A percentile compares a stretch with the other conserved stretches of the same genome.
Conservation (phyloP, 53 echinoderm and acorn worm species). For the Henricia sp. region DNA sequence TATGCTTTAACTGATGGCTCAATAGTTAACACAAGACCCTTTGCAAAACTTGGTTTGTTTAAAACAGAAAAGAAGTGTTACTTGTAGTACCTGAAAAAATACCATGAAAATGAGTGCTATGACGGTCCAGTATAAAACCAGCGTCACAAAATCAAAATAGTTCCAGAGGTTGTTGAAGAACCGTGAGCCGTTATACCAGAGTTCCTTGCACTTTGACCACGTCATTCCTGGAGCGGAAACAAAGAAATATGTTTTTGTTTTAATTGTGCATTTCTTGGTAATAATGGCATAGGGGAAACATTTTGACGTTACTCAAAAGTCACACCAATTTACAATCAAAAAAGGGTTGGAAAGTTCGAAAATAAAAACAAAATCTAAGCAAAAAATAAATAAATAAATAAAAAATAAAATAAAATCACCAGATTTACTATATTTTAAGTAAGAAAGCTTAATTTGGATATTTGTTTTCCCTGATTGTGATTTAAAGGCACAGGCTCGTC, state of each 20-base stretch:
- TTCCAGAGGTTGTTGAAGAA: slow-evolving; percentile 96
- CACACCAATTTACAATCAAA: background rate
- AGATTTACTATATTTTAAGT: too few relatives aligned
- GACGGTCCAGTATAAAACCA: slow-evolving; percentile 91
- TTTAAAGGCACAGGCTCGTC: too few relatives aligned
- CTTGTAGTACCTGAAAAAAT: slow-evolving; percentile 75
- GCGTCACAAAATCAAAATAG: slow-evolving; percentile 94
- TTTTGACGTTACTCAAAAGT: background rate
- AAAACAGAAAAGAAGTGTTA: too few relatives aligned
- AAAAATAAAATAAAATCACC: too few relatives aligned
- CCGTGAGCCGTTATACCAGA: slow-evolving; percentile 93
- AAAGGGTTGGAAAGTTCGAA: too few relatives aligned
- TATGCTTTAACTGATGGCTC: too few relatives aligned
- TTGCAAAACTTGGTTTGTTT: too few relatives aligned
- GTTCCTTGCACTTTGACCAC: slow-evolving; percentile 92
- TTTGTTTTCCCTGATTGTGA: too few relatives aligned
- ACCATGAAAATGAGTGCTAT: slow-evolving; percentile 91
- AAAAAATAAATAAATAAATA: too few relatives aligned
- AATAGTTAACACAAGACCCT: too few relatives aligned
- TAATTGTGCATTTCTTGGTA: background rate
- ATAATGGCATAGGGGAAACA: background rate
- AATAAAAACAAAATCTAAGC: too few relatives aligned
- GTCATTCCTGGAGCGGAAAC: slow-evolving; percentile 91
- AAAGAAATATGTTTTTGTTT: background rate
- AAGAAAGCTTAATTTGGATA: too few relatives aligned